phyloP scores from a whole-genome alignment of 1,140 invertebrate species.

The Drosophila pachea region DNA sequence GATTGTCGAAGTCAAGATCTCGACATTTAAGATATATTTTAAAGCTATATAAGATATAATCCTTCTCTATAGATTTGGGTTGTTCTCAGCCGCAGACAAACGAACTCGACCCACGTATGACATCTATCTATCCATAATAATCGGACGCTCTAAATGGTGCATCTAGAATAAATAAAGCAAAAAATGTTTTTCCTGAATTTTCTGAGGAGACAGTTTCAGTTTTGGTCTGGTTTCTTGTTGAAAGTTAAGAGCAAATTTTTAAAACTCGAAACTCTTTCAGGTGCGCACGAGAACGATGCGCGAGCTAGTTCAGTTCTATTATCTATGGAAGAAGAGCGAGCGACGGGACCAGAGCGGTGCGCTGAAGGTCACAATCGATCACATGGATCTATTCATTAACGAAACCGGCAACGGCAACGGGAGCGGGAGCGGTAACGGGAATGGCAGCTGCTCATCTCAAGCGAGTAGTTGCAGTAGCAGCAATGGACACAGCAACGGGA shows the following conservation, averaged over 20 bases:
- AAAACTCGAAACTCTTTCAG: slow-evolving; percentile 46
- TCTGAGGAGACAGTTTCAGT: too few relatives aligned
- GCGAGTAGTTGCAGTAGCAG: slow-evolving; percentile 10
- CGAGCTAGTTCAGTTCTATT: slow-evolving; percentile 98
- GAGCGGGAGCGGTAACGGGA: slow-evolving; percentile 5
- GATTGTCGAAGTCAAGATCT: too few relatives aligned
- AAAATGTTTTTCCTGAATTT: not conserved
- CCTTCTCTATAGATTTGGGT: too few relatives aligned
- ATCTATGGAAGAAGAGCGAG: slow-evolving; percentile 99
- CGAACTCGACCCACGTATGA: too few relatives aligned
- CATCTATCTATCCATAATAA: too few relatives aligned
- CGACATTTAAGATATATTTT: too few relatives aligned
- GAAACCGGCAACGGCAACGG: slow-evolving; percentile 45
- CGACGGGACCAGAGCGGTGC: slow-evolving; percentile 87
- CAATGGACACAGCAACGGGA: slow-evolving; percentile 31
- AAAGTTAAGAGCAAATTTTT: too few relatives aligned
- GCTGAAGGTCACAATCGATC: slow-evolving; percentile 72
- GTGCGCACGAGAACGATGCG: slow-evolving; percentile 96
- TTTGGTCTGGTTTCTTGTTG: too few relatives aligned
- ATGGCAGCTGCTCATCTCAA: slow-evolving; percentile 29
- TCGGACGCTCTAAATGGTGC: too few relatives aligned
- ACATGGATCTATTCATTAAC: slow-evolving; percentile 76
- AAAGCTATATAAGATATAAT: too few relatives aligned
- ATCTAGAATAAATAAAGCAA: too few relatives aligned
- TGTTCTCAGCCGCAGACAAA: too few relatives aligned